Base-by-base conservation (phyloP, 2,113 vertebrate genomes). In the Eonycteris spelaea region DNA sequence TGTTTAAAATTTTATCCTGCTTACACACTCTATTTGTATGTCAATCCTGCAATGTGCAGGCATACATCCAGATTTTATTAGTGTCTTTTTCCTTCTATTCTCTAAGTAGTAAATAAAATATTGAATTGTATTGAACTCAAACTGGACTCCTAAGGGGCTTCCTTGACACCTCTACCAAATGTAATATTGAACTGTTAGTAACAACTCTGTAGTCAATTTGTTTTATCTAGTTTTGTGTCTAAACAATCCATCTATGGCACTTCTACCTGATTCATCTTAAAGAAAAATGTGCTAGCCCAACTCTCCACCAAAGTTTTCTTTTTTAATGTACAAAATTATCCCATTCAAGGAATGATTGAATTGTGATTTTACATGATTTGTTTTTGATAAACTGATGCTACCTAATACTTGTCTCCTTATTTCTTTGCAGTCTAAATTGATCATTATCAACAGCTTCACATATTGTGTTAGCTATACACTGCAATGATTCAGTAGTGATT, bases 1-100 rank as follows among this genome's bases (percentile, higher is more conserved):
- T 94, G 96, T 90, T 98, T 97, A 95, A 98, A 97, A 97, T 97
- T 98, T 98, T 98, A 98, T 98, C 97, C 91, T 97, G 70, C 93
- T 98, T 10, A 13, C 24, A 13, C 24, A 85, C 92, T 97, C 96
- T 97, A 96, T 98, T 98, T 90, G 98, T 97, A 98, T 98, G 97
- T 93, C 89, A 98, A 97, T 98, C 96, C 90, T 97, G 91, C 59
- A 95, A 97, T 97, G 85, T 97, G 82, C 67, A 86, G 70, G 74
- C 93, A 86, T 94, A 98, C 78, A 89, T 86, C 96, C 84, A 97
- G 94, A 94, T 98, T 97, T 98, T 97, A 98, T 97, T 97, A 98
- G 89, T 77, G 95, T 96, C 61, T 8, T 92, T 90, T 94, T 68
- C 93, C 82, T 97, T 83, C 92, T 53, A 38, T 91, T 94, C 93